Percentiles rank a stretch among this genome's conserved stretches.
phyloP scores from a whole-genome alignment of 2,888 invertebrate genomes.

The Heliconius erato region DNA sequence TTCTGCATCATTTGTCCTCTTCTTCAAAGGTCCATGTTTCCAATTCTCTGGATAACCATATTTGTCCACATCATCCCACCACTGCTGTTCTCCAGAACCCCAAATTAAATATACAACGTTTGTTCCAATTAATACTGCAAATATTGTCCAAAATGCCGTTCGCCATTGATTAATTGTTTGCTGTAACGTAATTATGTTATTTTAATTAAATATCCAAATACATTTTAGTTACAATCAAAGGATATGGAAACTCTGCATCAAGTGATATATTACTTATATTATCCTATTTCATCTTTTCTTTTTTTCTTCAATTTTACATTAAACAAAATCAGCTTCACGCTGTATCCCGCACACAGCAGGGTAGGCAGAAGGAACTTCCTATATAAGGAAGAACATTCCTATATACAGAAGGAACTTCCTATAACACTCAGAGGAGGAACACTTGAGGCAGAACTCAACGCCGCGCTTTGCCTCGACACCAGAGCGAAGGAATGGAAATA shows the following conservation, averaged over 20 bases:
- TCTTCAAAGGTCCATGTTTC: constrained; percentile 74
- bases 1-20: constrained; percentile 60
- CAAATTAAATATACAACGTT: constrained; percentile 89
- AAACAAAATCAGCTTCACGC: no score
- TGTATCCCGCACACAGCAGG: no score
- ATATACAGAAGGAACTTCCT: no score
- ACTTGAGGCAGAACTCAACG: no score
- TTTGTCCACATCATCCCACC: constrained; percentile 89
- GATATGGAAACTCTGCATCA: not conserved
- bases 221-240: not conserved
- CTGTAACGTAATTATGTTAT: constrained; percentile 67
- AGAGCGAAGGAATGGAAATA: no score
- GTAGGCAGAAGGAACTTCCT: no score
- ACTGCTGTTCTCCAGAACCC: constrained; percentile 91
- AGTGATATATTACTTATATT: no score
- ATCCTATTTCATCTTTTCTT: no score
- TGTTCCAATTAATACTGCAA: constrained; percentile 88
- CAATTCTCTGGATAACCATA: constrained; percentile 75
- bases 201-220: not conserved
- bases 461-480: no score
- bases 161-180: constrained; percentile 89
- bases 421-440: no score
- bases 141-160: constrained; percentile 91
- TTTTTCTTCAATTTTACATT: no score
- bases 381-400: no score